Percentiles rank a stretch among this genome's conserved stretches.
Evolutionary conservation across 2,797 vertebrate species (phyloP).

Genomic region (Smutsia gigantea): DNA sequence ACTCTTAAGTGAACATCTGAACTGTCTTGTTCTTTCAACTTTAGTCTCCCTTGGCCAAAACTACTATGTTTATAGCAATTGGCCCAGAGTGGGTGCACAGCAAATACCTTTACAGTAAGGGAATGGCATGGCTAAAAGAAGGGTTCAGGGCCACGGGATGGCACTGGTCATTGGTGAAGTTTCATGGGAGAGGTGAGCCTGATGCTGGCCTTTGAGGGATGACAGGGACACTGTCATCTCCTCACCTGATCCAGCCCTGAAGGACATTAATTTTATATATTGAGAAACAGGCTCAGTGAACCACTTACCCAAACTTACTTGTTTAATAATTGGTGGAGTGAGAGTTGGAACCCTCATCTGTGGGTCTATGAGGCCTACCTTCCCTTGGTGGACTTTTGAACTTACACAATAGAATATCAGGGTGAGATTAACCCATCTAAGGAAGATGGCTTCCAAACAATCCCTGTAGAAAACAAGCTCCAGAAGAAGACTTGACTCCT

Average conservation of each 20-base stretch:
- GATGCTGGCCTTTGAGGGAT: background rate
- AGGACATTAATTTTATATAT: background rate
- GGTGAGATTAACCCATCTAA: background rate
- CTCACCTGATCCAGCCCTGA: background rate
- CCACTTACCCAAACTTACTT: background rate
- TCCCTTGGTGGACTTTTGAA: background rate
- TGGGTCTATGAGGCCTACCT: background rate
- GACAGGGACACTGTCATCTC: background rate
- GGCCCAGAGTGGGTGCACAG: background rate
- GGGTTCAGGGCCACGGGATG: background rate
- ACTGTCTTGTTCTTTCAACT: background rate
- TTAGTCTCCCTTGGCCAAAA: background rate
- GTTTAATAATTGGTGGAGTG: background rate
- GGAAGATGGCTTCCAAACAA: background rate
- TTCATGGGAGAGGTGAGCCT: background rate
- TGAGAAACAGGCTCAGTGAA: background rate
- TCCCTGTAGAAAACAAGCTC: background rate
- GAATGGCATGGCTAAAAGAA: background rate
- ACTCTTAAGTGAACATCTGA: background rate
- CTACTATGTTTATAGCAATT: background rate
- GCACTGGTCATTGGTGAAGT: background rate
- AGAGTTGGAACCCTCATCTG: background rate
- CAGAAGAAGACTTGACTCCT: background rate
- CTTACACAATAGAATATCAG: background rate
- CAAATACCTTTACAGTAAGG: background rate